A percentile compares a stretch with the other conserved stretches of the same genome.
These are phyloP conservation scores for Myotis brandtii DNA, from an alignment of 2,113 vertebrate species.

Conservation along the genomic window DNA sequence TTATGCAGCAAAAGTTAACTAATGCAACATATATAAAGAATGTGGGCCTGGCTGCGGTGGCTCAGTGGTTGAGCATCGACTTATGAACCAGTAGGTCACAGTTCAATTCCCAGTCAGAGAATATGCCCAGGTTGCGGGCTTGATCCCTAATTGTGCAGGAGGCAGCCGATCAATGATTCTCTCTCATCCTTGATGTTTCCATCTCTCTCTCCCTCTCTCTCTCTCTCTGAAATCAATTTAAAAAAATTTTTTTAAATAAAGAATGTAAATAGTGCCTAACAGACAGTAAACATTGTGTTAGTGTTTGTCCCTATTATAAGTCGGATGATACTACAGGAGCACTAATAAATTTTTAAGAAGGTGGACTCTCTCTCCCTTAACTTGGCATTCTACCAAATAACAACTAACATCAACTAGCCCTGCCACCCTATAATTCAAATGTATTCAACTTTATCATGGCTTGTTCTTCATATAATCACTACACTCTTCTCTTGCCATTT, in stretches of 20 bases:
- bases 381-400: slow-evolving; percentile 16
- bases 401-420: slow-evolving; percentile 14
- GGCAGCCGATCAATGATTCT: too few species aligned
- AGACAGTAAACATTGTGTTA: not conserved
- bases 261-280: not conserved
- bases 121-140: too few species aligned
- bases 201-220: too few species aligned
- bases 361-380: not conserved
- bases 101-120: too few species aligned
- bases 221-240: too few species aligned
- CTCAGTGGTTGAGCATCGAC: too few species aligned
- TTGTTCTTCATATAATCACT: not conserved
- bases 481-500: not conserved
- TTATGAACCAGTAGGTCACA: too few species aligned
- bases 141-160: too few species aligned
- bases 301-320: not conserved
- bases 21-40: not conserved
- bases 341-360: slow-evolving; percentile 37
- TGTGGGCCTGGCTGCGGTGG: too few species aligned
- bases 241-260: not conserved
- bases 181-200: too few species aligned
- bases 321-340: not conserved
- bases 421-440: not conserved
- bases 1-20: slow-evolving; percentile 16
- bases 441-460: not conserved